Evolutionary conservation across 2,113 vertebrate species (phyloP), one percentile per base, ranked within the genome.

Genomic region (Vulpes vulpes): DNA sequence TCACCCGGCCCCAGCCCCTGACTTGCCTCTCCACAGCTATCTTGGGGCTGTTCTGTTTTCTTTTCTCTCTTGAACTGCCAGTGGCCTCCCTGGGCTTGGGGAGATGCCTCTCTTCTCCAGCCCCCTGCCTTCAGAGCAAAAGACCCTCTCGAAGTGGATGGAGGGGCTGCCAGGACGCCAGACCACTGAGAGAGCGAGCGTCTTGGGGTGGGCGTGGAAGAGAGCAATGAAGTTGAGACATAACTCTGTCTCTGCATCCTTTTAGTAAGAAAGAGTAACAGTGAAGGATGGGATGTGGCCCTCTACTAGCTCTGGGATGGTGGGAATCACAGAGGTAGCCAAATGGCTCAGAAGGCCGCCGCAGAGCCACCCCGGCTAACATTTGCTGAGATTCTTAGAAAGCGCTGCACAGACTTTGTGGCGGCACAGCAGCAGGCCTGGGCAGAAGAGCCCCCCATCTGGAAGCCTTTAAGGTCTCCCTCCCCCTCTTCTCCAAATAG

Each of bases 401-500:
- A 98, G 98, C 95, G 23, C 85, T n/a, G 84, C 89, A 65, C 88
- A 97, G 98, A 98, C 97, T 97, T 91, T 43, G 94, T 89, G 97
- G 97, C 95, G 90, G 96, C 96, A n/a, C 87, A 32, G 92, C 96
- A 86, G 89, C 83, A 80, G 96, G 94, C 94, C 97, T 78, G 89
- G 82, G 94, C 86, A 97, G 94, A 92, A 93, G 96, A 87, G 97
- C 88, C 95, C 97, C 96, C 94, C 98, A 98, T 98, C 98, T 98
- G 98, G 98, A 98, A 98, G 82, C 97, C 97, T 97, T 98, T 98
- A 98, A 97, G 78, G 55, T 89, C 97, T 97, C 98, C 97, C 96
- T 97, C 97, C 97, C 93, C 94, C 96, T 97, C 92, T 98, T 96
- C 91, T 91, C 95, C 97, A 97, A 98, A 98, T 97, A 98, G 97